Evolutionary conservation across 2,797 vertebrate genomes (phyloP).

Genomic region (Acestrorhynchus altus): DNA sequence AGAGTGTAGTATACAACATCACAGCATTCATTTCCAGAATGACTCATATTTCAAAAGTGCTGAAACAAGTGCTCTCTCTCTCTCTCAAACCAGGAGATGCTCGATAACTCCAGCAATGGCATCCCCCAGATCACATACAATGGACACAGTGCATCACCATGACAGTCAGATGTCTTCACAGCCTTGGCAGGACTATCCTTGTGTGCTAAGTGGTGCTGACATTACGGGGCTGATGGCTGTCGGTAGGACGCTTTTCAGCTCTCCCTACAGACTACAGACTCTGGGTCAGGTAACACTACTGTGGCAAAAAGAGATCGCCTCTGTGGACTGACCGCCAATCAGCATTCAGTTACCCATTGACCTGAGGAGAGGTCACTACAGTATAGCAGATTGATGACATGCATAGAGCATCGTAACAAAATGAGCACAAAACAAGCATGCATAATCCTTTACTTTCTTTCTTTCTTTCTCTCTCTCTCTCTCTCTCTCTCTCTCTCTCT

Average conservation of each 20-base stretch:
- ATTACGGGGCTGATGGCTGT: not conserved
- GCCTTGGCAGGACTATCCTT: slow-evolving; percentile 5
- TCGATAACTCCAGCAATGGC: slow-evolving; percentile 92
- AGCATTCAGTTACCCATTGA: slow-evolving; percentile 55
- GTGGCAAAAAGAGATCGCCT: slow-evolving; percentile 26
- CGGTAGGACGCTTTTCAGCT: not conserved
- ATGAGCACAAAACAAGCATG: slow-evolving; percentile 68
- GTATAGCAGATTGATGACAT: slow-evolving; percentile 48
- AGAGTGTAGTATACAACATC: no score
- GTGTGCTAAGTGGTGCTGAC: not conserved
- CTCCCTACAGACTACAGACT: slow-evolving; percentile 13
- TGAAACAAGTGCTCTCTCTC: slow-evolving; percentile 1
- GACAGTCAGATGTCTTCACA: slow-evolving; percentile 44
- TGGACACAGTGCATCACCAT: slow-evolving; percentile 80
- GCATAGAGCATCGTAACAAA: slow-evolving; percentile 49
- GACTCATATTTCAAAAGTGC: no score
- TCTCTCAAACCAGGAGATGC: slow-evolving; percentile 83
- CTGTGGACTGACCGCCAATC: slow-evolving; percentile 40
- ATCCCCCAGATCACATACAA: slow-evolving; percentile 93
- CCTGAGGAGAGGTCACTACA: slow-evolving; percentile 49
- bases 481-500: slow-evolving; percentile 9
- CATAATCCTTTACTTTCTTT: slow-evolving; percentile 13
- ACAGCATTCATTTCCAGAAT: no score
- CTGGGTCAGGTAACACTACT: slow-evolving; percentile 28
- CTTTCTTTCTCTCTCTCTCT: slow-evolving; percentile 17